phyloP scores from a whole-genome alignment of 1,140 invertebrate genomes.

The Zaprionus vittiger region DNA sequence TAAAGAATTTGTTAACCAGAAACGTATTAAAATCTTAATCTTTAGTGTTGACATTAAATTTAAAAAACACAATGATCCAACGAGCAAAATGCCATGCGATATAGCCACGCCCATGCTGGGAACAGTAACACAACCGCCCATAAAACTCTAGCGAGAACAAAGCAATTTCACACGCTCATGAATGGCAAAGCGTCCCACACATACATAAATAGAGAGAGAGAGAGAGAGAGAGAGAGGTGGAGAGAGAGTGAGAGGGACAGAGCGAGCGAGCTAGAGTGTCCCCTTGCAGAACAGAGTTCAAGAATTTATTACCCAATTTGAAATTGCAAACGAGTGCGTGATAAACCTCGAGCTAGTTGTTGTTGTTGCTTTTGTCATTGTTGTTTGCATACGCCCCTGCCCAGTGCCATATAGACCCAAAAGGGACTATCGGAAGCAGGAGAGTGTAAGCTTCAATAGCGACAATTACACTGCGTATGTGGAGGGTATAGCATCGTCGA shows the following conservation, averaged over 20 bases:
- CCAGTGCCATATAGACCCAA: neutral
- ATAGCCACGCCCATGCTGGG: slow-evolving; percentile 33
- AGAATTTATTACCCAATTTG: slow-evolving; percentile 81
- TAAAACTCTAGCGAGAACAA: slow-evolving; percentile 59
- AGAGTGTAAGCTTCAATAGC: neutral
- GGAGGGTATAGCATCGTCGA: slow-evolving; percentile 12
- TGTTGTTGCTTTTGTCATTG: slow-evolving; percentile 41
- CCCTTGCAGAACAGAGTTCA: slow-evolving; percentile 51
- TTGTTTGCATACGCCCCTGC: slow-evolving; percentile 34
- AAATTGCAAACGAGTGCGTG: slow-evolving; percentile 82
- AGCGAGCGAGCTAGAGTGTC: neutral
- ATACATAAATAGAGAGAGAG: slow-evolving; percentile 18
- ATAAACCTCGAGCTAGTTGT: slow-evolving; percentile 58
- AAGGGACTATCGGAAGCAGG: neutral
- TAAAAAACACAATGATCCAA: slow-evolving; percentile 50
- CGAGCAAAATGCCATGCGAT: slow-evolving; percentile 1
- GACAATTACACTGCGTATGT: neutral
- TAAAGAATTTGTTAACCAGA: slow-evolving; percentile 70
- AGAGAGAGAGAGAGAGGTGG: neutral
- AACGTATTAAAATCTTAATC: slow-evolving; percentile 77
- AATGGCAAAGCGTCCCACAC: slow-evolving; percentile 42
- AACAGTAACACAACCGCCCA: slow-evolving; percentile 40
- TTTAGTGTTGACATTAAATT: slow-evolving; percentile 81
- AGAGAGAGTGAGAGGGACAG: slow-evolving; percentile 1
- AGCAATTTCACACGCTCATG: slow-evolving; percentile 67